Conservation (phyloP, 2,113 vertebrate genomes). For the Cynoglossus semilaevis region DNA sequence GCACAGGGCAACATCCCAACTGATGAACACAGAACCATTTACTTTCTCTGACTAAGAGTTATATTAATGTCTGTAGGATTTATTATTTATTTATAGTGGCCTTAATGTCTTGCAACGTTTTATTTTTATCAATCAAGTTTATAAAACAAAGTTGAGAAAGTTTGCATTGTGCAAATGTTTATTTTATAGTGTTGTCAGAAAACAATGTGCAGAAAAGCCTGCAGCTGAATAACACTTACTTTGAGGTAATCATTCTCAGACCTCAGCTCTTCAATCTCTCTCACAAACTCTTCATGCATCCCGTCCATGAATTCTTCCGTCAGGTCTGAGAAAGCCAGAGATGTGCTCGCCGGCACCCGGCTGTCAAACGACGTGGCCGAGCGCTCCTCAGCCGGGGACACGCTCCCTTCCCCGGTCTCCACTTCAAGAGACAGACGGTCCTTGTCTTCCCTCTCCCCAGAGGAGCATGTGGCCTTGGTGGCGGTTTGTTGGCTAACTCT, state of each 20-base stretch:
- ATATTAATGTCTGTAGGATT: too few species aligned
- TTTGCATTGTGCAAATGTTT: too few species aligned
- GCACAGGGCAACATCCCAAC: too few species aligned
- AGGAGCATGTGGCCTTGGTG: conserved; percentile 33
- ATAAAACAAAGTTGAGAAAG: too few species aligned
- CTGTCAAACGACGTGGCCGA: conserved; percentile 85
- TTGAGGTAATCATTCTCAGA: conserved; percentile 98
- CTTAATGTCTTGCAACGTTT: too few species aligned
- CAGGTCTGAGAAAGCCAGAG: conserved; percentile 94
- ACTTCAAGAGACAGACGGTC: conserved; percentile 61
- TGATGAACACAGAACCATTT: too few species aligned
- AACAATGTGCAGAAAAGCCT: background rate
- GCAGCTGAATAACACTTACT: conserved; percentile 72
- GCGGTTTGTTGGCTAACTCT: conserved; percentile 19
- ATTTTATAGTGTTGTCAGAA: background rate
- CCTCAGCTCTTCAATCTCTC: conserved; percentile 93
- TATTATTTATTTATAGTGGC: too few species aligned
- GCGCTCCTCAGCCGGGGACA: conserved; percentile 82
- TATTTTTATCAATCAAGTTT: too few species aligned
- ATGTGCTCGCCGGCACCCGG: conserved; percentile 88
- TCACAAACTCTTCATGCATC: conserved; percentile 84
- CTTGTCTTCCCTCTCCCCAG: conserved; percentile 70
- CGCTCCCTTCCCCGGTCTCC: conserved; percentile 71
- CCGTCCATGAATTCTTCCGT: conserved; percentile 92
- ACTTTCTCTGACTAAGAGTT: too few species aligned